Evolutionary conservation across 2,888 invertebrate genomes (phyloP).

Genomic region (Hirtodrosophila cameraria): DNA sequence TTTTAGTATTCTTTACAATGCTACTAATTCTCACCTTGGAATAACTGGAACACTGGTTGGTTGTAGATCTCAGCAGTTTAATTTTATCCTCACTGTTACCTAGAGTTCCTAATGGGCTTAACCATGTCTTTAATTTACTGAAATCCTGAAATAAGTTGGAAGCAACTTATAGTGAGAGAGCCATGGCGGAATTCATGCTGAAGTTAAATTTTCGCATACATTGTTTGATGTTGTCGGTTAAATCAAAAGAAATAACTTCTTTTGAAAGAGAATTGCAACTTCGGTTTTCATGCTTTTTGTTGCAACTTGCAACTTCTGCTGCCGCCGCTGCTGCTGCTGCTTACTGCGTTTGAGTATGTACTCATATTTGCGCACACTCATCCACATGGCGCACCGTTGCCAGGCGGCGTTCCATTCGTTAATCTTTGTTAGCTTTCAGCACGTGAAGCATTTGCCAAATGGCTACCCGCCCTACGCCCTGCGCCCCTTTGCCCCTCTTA

Average conservation of each 20-base stretch:
- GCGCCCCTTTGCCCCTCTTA: background rate
- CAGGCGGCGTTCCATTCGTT: conserved; percentile 28
- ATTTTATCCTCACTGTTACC: too few relatives aligned
- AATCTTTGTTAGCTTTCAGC: conserved; percentile 61
- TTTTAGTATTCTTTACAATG: too few relatives aligned
- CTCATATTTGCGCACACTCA: conserved; percentile 3
- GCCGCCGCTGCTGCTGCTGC: background rate
- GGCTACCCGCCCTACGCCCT: conserved; percentile 3
- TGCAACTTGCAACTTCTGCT: background rate
- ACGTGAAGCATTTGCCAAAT: conserved; percentile 54
- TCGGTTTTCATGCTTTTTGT: background rate
- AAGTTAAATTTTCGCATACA: too few relatives aligned
- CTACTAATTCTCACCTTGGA: too few relatives aligned
- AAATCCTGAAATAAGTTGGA: too few relatives aligned
- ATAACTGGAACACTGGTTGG: too few relatives aligned
- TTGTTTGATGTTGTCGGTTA: too few relatives aligned
- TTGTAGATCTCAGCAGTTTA: too few relatives aligned
- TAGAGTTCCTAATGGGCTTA: too few relatives aligned
- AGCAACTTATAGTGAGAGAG: too few relatives aligned
- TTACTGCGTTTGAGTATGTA: conserved; percentile 9
- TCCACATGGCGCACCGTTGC: conserved; percentile 24
- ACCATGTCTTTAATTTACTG: too few relatives aligned
- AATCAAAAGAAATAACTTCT: background rate
- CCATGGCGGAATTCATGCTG: too few relatives aligned
- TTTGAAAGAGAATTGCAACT: background rate